These are phyloP conservation scores for Naja naja DNA, from an alignment of 2,113 vertebrate genomes.

Conservation along the genomic window DNA sequence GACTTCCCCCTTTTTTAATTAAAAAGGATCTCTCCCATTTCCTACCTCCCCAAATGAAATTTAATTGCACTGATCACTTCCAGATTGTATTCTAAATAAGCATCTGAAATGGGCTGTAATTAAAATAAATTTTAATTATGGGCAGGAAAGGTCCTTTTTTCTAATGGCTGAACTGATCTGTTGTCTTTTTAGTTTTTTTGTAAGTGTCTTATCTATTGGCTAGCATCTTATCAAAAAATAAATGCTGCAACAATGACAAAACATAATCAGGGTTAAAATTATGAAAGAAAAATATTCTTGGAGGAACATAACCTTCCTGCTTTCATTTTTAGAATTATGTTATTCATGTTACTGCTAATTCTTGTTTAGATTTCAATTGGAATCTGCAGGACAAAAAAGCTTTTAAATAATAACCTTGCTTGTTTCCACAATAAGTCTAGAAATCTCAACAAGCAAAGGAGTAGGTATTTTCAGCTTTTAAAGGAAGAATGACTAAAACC, in stretches of 20 bases:
- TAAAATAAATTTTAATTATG: neutral
- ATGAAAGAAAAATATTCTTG: neutral
- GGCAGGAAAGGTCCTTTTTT: neutral
- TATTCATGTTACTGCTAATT: neutral
- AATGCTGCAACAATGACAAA: neutral
- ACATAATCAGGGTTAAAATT: neutral
- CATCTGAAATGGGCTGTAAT: neutral
- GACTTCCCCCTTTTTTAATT: neutral
- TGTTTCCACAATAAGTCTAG: neutral
- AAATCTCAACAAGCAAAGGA: neutral
- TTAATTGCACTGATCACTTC: neutral
- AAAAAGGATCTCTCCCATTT: neutral
- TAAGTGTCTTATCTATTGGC: neutral
- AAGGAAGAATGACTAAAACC: neutral
- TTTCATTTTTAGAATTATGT: neutral
- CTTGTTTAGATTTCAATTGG: neutral
- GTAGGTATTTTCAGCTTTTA: neutral
- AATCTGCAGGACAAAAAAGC: neutral
- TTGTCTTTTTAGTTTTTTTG: neutral
- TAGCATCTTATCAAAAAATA: neutral
- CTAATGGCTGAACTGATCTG: fast-evolving
- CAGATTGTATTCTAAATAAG: conserved; percentile 38
- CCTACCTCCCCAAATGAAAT: neutral
- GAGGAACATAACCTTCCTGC: neutral
- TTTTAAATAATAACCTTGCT: neutral